Conservation (phyloP, 2,888 invertebrate species). For the Agelastica alni region DNA sequence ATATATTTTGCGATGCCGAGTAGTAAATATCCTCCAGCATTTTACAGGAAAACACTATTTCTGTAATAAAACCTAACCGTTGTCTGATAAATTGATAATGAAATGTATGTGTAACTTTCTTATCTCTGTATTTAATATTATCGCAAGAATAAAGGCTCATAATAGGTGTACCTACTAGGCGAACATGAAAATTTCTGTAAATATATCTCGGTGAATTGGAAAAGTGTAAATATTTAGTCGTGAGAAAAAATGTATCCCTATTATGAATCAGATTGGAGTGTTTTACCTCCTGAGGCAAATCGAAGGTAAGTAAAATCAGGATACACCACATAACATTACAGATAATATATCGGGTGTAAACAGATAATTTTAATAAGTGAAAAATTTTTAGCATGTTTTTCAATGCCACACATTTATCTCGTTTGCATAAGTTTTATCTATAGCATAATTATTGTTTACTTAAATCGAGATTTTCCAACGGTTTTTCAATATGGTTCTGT, state of each 20-base stretch:
- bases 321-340: neutral
- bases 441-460: neutral
- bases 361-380: neutral
- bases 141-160: conserved; percentile 29
- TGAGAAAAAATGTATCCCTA: conserved; percentile 60
- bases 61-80: conserved; percentile 14
- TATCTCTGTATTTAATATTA: conserved; percentile 42
- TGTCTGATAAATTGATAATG: conserved; percentile 40
- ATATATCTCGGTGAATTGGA: conserved; percentile 13
- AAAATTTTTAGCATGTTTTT: neutral
- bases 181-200: conserved; percentile 20
- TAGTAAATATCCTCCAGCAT: neutral
- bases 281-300: conserved; percentile 82
- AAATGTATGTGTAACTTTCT: conserved; percentile 38
- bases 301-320: conserved; percentile 66
- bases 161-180: conserved; percentile 12
- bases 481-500: neutral
- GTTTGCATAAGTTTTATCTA: conserved; percentile 5
- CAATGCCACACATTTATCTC: conserved; percentile 3
- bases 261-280: conserved; percentile 84
- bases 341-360: neutral
- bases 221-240: conserved; percentile 15
- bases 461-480: neutral
- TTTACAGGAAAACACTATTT: conserved; percentile 14
- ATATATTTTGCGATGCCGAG: neutral